These are phyloP conservation scores for Heterocephalus glaber DNA, from an alignment of 2,113 vertebrate genomes.

Conservation along the genomic window DNA sequence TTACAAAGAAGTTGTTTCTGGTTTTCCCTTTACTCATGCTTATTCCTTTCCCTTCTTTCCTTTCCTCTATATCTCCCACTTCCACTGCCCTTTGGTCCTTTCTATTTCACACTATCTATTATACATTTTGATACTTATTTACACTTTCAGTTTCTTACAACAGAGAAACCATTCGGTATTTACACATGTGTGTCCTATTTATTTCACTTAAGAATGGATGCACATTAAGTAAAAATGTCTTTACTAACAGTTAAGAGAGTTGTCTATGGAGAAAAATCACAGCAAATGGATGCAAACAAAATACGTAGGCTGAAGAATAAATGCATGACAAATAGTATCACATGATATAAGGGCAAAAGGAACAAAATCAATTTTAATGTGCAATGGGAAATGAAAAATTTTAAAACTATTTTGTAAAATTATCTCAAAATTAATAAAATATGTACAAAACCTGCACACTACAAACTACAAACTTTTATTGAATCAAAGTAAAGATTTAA, in stretches of 20 bases:
- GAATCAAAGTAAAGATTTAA: not conserved
- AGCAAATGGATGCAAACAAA: not conserved
- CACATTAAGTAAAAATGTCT: not conserved
- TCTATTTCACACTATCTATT: too few relatives aligned
- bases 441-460: not conserved
- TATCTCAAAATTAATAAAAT: not conserved
- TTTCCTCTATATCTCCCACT: too few relatives aligned
- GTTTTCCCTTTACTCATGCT: too few relatives aligned
- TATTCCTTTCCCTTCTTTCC: too few relatives aligned
- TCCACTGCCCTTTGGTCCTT: too few relatives aligned
- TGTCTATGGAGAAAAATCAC: not conserved
- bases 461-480: not conserved
- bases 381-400: not conserved
- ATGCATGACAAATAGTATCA: not conserved
- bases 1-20: too few relatives aligned
- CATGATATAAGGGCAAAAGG: not conserved
- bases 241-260: not conserved
- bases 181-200: too few relatives aligned
- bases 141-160: too few relatives aligned
- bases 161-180: too few relatives aligned
- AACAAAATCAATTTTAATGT: not conserved
- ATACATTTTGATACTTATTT: too few relatives aligned
- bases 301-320: not conserved
- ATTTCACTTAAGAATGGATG: too few relatives aligned
- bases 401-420: not conserved